A percentile compares a stretch with the other conserved stretches of the same genome.
Evolutionary conservation across 2,113 vertebrate genomes (phyloP).

Genomic region (Narcine bancroftii): DNA sequence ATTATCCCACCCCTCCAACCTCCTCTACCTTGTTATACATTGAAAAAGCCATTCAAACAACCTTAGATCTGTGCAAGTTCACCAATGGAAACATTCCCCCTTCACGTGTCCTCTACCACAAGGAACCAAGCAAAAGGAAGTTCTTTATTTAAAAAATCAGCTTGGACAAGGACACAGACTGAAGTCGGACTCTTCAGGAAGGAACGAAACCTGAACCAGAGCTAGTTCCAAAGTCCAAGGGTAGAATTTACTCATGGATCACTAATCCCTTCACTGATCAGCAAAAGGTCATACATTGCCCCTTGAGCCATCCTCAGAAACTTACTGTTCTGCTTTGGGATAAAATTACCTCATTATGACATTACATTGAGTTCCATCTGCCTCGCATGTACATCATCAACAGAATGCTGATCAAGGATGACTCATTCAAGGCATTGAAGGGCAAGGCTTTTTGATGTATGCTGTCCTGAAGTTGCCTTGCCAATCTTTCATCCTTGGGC

Average conservation of each 20-base stretch:
- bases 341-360: constrained; percentile 22
- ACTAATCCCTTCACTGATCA: background rate
- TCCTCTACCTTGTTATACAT: too few relatives aligned
- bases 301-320: background rate
- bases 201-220: background rate
- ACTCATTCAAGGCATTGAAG: background rate
- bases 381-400: background rate
- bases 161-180: too few relatives aligned
- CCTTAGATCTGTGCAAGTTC: background rate
- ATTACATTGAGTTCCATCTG: background rate
- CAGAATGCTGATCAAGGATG: background rate
- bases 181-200: background rate
- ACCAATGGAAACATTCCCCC: background rate
- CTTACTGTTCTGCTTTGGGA: too few relatives aligned
- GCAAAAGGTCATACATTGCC: background rate
- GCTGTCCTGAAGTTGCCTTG: background rate
- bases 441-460: background rate
- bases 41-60: background rate
- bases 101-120: background rate
- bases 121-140: background rate
- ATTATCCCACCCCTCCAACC: background rate
- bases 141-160: background rate
- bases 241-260: constrained; percentile 20
- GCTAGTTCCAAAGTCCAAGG: background rate
- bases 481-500: background rate